Base-by-base conservation (phyloP, 2,113 vertebrate species). In the Polypterus senegalus region DNA sequence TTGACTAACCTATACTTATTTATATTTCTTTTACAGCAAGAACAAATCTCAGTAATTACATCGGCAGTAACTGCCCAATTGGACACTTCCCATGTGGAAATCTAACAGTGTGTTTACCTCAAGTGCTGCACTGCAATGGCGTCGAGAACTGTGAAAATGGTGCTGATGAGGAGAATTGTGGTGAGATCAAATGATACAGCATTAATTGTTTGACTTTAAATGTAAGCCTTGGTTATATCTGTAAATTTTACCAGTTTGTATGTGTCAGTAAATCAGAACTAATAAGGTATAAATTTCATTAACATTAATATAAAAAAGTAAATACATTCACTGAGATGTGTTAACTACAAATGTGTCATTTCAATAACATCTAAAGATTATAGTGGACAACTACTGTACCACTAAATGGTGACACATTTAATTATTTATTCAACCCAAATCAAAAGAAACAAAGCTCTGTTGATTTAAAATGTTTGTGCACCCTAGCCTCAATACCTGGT, bases 21-120 rank as follows among this genome's bases (percentile, higher is more conserved):
- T 27, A 27, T 27, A 27, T 27, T 27, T 27, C 27, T 27, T 27
- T 27, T 27, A 27, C 27, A 27, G 27, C 27, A 27, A 27, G 27
- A 27, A 27, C 27, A 27, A 27, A 27, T 27, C 27, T 27, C 27
- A 27, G 27, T 27, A 27, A 27, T 27, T 27, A 27, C 27, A 27
- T 27, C 27, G 2, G 27, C 27, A 27, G 27, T 51, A n/a, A 56
- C n/a, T 92, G 86, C 65, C 82, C 74, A 2, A 80, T 88, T 1
- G 81, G 80, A 4, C 86, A 85, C 63, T 92, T 92, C 54, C 88
- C 89, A 27, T 87, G 86, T 68, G 88, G 86, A 47, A 92, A 91
- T 64, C 70, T 84, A 52, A 86, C 54, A 0, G 76, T 68, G 2
- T 90, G 87, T 52, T 72, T 92, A 47, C 89, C 74, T 1, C 69